Base-by-base conservation (phyloP, 2,797 vertebrate species). In the Sebastes taczanowskii region DNA sequence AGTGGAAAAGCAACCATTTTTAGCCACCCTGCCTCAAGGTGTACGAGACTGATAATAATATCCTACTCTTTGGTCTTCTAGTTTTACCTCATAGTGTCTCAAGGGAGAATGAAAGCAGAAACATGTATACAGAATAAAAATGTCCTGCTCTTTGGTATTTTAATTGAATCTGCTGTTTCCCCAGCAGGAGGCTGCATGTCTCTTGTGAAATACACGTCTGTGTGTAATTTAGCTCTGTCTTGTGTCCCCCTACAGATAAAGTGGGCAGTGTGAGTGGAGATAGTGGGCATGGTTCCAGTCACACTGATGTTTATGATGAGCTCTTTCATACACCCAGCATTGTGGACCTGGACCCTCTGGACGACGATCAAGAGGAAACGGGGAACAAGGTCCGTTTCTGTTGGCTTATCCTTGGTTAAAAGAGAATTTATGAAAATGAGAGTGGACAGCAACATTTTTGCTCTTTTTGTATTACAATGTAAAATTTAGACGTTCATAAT, bases 251-350 rank as follows among this genome's bases (percentile, higher is more conserved):
- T 77, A 34, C 92, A 92, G 97, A 97, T 62, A 97, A 97, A 86
- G 88, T 94, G 5, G 92, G 78, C 88, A 96, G 96, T 88, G 77
- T 94, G 53, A 91, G 95, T 38, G 91, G 93, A 74, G 96, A 94
- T 71, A 97, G 97, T 74, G 91, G 94, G 23, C 96, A 95, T 11
- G 94, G 95, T 16, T 95, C 94, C 81, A 87, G 87, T 76, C 93
- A 95, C 25, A 94, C 81, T 23, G 97, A 97, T 83, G 95, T 91
- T 72, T 99, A 99, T 0, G 97, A 99, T 75, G 97, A 98, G 82
- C 97, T 99, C 63, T 99, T 99, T 93, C 97, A 98, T 69, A 95
- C 81, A 76, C 72, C 95, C 29, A 85, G 74, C 61, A 46, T 82
- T 1, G 93, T 71, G 8, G 93, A 96, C 59, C 65, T 95, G 70